Percentiles rank a stretch among this genome's conserved stretches.
phyloP scores from a whole-genome alignment of 2,113 vertebrate species.

The Gymnarchus niloticus region DNA sequence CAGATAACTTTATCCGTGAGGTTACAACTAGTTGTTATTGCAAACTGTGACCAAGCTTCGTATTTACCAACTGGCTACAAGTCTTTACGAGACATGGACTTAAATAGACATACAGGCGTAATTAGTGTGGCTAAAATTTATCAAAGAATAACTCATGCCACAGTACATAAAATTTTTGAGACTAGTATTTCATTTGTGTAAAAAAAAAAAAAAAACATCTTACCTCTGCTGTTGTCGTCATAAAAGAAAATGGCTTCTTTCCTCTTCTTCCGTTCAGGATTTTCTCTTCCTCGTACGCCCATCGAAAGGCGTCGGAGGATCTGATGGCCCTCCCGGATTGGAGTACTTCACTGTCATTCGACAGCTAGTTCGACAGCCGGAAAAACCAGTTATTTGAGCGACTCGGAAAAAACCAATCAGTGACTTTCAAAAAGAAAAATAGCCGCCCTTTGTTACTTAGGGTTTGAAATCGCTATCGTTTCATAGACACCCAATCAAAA shows the following conservation, averaged over 20 bases:
- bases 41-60: background rate
- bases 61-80: background rate
- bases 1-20: too few species aligned
- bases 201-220: background rate
- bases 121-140: background rate
- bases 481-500: too few species aligned
- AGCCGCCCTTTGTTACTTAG: background rate
- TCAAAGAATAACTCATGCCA: background rate
- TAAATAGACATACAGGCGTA: background rate
- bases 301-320: background rate
- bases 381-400: constrained; percentile 8
- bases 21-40: too few species aligned
- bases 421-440: background rate
- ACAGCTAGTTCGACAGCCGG: background rate
- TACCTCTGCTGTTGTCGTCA: background rate
- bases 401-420: background rate
- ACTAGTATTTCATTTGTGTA: background rate
- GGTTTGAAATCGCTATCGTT: background rate
- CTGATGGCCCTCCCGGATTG: background rate
- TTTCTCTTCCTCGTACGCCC: background rate
- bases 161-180: background rate
- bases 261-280: background rate
- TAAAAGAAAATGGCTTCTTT: constrained; percentile 13
- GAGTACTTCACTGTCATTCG: background rate
- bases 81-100: background rate